A percentile compares a stretch with the other conserved stretches of the same genome.
phyloP scores from a whole-genome alignment of 1,140 invertebrate genomes.

The Drosophila guanche region DNA sequence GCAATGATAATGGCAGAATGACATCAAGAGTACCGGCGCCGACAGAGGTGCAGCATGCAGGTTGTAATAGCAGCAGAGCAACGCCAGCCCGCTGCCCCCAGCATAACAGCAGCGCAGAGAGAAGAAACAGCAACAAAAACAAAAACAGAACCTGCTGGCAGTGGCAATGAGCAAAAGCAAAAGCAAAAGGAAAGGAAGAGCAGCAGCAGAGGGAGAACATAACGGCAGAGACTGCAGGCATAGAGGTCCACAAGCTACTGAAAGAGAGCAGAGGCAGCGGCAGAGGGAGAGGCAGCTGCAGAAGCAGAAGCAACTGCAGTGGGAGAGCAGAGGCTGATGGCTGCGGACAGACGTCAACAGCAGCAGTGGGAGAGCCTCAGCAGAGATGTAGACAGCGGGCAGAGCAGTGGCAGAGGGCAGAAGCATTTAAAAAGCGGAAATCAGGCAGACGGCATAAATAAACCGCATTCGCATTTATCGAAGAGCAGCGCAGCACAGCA shows the following conservation, averaged over 20 bases:
- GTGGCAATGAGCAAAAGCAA: too few species aligned
- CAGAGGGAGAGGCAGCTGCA: constrained; percentile 1
- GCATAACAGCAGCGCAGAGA: too few species aligned
- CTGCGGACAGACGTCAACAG: constrained; percentile 3
- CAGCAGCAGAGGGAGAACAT: too few species aligned
- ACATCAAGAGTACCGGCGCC: constrained; percentile 12
- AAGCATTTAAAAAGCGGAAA: constrained; percentile 80
- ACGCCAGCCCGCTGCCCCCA: too few species aligned
- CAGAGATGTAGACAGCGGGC: constrained; percentile 4
- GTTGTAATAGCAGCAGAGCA: too few species aligned
- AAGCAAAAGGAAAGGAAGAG: too few species aligned
- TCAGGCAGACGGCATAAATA: constrained; percentile 77
- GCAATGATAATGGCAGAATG: constrained; percentile 15
- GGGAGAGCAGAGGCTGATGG: too few species aligned
- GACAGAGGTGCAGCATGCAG: too few species aligned
- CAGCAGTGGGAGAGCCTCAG: constrained; percentile 2
- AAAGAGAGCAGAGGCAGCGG: constrained; percentile 1
- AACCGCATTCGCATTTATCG: constrained; percentile 37
- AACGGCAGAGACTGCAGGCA: too few species aligned
- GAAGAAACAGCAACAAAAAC: too few species aligned
- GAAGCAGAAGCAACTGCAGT: constrained; percentile 9
- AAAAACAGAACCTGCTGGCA: too few species aligned
- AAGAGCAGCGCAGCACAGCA: constrained; percentile 24
- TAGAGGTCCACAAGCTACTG: too few species aligned
- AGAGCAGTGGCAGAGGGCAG: constrained; percentile 23